Percentiles rank a stretch among this genome's conserved stretches.
Conservation (phyloP, 2,888 invertebrate genomes). For the Sylvicola cinctus region DNA sequence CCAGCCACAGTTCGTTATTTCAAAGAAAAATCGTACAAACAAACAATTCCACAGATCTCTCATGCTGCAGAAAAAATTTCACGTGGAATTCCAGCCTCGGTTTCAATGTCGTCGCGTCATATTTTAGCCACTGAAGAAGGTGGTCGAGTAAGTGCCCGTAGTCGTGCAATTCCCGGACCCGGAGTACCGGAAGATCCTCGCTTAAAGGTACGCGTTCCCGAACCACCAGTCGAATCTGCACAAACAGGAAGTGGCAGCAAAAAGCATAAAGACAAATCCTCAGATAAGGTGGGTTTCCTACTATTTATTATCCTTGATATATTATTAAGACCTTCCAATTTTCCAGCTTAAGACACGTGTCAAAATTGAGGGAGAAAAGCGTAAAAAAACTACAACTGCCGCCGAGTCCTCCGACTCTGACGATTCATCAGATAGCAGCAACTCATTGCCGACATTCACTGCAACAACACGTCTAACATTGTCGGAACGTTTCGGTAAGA, state of each 20-base stretch:
- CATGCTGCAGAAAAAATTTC: neutral
- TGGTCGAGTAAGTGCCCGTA: too few relatives aligned
- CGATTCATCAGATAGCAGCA: constrained; percentile 33
- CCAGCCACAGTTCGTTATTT: constrained; percentile 1
- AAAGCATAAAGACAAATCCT: constrained; percentile 24
- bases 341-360: constrained; percentile 22
- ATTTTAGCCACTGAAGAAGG: too few relatives aligned
- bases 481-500: constrained; percentile 76
- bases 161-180: too few relatives aligned
- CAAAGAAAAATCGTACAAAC: too few relatives aligned
- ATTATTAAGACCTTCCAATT: too few relatives aligned
- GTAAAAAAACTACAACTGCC: constrained; percentile 25
- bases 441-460: constrained; percentile 37
- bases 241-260: constrained; percentile 16
- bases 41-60: neutral
- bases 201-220: constrained; percentile 28
- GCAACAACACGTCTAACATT: constrained; percentile 47
- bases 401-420: constrained; percentile 38
- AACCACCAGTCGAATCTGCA: constrained; percentile 28
- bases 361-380: constrained; percentile 26
- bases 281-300: constrained; percentile 21
- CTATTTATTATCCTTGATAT: neutral
- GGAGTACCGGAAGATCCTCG: constrained; percentile 32
- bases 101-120: constrained; percentile 14
- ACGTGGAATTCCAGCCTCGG: neutral